Conservation (phyloP, 2,888 invertebrate species). For the Lasioglossum malachurum region DNA sequence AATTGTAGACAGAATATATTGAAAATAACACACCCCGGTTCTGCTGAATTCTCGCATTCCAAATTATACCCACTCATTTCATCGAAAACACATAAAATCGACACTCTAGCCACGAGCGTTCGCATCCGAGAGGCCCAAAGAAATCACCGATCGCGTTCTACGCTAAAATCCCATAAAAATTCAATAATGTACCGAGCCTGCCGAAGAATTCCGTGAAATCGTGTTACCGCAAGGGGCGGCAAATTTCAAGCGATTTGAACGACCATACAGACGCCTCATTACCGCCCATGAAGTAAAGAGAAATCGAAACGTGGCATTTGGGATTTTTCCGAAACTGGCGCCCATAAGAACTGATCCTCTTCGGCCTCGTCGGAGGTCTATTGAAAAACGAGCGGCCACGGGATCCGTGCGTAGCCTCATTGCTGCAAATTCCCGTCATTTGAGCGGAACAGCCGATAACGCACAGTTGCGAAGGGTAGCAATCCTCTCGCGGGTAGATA, state of each 20-base stretch:
- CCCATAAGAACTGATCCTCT: neutral
- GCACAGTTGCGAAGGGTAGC: conserved; percentile 58
- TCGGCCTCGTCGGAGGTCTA: neutral
- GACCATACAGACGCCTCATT: neutral
- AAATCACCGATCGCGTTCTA: neutral
- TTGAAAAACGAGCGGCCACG: neutral
- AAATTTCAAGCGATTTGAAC: neutral
- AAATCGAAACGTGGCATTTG: neutral
- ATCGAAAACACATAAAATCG: neutral
- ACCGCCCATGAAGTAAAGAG: neutral
- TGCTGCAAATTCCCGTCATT: conserved; percentile 59
- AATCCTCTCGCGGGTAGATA: conserved; percentile 43
- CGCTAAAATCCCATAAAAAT: neutral
- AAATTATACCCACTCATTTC: neutral
- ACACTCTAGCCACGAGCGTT: neutral
- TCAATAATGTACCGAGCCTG: neutral
- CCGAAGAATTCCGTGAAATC: neutral
- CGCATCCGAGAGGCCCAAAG: neutral
- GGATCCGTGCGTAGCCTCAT: neutral
- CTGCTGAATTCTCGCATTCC: neutral
- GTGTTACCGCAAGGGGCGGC: neutral
- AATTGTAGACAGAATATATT: neutral
- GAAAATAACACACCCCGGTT: neutral
- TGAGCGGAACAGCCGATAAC: conserved; percentile 75
- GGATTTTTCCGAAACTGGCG: neutral